Evolutionary conservation across 2,888 invertebrate species (phyloP).

Genomic region (Laothoe populi): DNA sequence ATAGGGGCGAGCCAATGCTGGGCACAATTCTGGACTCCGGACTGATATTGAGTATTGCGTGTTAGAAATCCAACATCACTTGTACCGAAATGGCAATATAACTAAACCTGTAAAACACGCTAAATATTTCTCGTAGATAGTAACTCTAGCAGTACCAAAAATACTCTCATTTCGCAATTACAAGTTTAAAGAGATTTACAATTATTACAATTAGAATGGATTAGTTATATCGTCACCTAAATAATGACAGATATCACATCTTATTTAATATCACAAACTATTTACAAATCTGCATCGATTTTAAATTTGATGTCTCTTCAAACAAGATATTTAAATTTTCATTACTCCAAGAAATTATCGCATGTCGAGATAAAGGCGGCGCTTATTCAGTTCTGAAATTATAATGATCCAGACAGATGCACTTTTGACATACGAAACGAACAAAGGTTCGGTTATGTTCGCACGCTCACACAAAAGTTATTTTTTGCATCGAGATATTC

Average conservation of each 20-base stretch:
- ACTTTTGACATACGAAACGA: slow-evolving; percentile 62
- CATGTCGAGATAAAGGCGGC: slow-evolving; percentile 34
- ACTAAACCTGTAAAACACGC: background rate
- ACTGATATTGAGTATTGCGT: no score
- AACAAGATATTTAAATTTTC: background rate
- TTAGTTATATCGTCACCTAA: background rate
- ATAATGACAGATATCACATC: background rate
- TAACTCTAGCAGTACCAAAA: background rate
- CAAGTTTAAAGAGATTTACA: background rate
- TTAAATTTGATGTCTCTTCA: background rate
- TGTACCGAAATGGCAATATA: no score
- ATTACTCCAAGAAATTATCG: slow-evolving; percentile 31
- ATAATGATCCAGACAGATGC: slow-evolving; percentile 71
- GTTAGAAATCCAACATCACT: no score
- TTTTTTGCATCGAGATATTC: slow-evolving; percentile 62
- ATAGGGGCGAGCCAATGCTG: no score
- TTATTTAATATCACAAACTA: background rate
- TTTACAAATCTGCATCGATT: background rate
- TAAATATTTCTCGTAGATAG: background rate
- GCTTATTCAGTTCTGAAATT: slow-evolving; percentile 56
- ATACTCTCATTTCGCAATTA: background rate
- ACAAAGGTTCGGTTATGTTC: slow-evolving; percentile 71
- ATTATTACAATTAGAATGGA: background rate
- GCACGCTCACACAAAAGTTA: slow-evolving; percentile 72
- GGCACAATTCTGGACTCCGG: no score